Base-by-base conservation (phyloP, 53 echinoderm and acorn worm genomes). In the Actinopyga echinites region DNA sequence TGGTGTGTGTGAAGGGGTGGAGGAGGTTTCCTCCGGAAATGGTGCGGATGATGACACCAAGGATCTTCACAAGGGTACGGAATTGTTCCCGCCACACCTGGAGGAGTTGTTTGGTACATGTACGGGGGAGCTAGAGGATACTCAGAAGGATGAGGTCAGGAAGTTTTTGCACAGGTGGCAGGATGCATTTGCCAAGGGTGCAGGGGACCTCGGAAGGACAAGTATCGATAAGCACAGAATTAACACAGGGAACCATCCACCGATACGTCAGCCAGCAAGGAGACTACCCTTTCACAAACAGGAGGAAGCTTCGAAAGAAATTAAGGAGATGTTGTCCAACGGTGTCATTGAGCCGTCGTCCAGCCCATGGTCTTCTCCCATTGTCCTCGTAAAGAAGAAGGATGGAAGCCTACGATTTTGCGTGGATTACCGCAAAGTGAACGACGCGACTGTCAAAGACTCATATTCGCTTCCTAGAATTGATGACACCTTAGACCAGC, bases 1-100 rank as follows among this genome's bases (percentile, higher is more conserved):
- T 43, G 74, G 74, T 3, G 74, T 74, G 23, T 74, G 74, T 74
- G 74, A 74, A 45, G 74, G 40, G 19, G 74, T 74, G 74, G 74
- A 74, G 20, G 74, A 69, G 71, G 71, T 69, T 69, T 64, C 64
- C 32, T 64, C 31, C 67, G 33, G 66, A 33, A 66, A 12, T 34
- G 4, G 67, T 67, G n/a, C n/a, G n/a, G n/a, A n/a, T n/a, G n/a
- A n/a, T n/a, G 20, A 5, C 43, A 6, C 35, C 22, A n/a, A 54
- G 29, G 54, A 29, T n/a, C n/a, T n/a, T n/a, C n/a, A n/a, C n/a
- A n/a, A n/a, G n/a, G n/a, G n/a, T n/a, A n/a, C n/a, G n/a, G n/a
- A n/a, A n/a, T n/a, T n/a, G n/a, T n/a, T n/a, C n/a, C n/a, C n/a
- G n/a, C n/a, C n/a, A n/a, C n/a, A 71, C 73, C 74, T 74, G 38